Conservation (phyloP, 2,888 invertebrate species). For the Drosophila falleni region DNA sequence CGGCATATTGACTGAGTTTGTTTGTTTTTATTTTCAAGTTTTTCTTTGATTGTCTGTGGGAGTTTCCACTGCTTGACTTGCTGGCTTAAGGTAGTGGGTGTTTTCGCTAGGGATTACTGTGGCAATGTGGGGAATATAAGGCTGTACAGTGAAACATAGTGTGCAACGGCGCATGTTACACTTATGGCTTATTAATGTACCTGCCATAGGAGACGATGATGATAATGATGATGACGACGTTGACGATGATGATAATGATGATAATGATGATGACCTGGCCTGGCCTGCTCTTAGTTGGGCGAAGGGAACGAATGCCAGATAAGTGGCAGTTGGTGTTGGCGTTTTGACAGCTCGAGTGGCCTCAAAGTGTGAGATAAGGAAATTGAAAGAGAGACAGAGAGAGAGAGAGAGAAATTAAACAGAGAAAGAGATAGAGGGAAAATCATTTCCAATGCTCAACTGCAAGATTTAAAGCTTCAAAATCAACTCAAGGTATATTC, state of each 20-base stretch:
- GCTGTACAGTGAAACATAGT: constrained; percentile 11
- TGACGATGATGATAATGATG: constrained; percentile 13
- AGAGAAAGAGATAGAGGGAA: neutral
- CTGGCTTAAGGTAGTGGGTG: neutral
- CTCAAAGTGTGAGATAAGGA: constrained; percentile 17
- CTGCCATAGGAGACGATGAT: constrained; percentile 48
- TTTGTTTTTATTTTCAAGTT: neutral
- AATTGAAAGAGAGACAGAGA: constrained; percentile 4
- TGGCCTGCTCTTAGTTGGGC: constrained; percentile 1
- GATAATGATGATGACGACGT: constrained; percentile 4
- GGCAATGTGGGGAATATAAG: neutral
- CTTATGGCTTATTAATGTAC: constrained; percentile 65
- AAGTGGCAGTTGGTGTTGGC: constrained; percentile 61
- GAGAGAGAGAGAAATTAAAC: too few relatives aligned
- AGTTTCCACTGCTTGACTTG: constrained; percentile 17
- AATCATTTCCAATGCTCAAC: constrained; percentile 10
- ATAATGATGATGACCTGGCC: constrained; percentile 13
- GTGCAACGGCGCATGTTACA: constrained; percentile 42
- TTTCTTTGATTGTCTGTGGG: constrained; percentile 31
- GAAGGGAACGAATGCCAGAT: constrained; percentile 34
- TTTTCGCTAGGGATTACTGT: constrained; percentile 8
- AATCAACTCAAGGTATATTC: neutral
- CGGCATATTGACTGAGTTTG: constrained; percentile 19
- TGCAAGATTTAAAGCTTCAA: constrained; percentile 16
- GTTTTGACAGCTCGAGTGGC: constrained; percentile 59